These are phyloP conservation scores for Sebastes vulpes DNA, from an alignment of 2,797 vertebrate genomes.

Conservation along the genomic window DNA sequence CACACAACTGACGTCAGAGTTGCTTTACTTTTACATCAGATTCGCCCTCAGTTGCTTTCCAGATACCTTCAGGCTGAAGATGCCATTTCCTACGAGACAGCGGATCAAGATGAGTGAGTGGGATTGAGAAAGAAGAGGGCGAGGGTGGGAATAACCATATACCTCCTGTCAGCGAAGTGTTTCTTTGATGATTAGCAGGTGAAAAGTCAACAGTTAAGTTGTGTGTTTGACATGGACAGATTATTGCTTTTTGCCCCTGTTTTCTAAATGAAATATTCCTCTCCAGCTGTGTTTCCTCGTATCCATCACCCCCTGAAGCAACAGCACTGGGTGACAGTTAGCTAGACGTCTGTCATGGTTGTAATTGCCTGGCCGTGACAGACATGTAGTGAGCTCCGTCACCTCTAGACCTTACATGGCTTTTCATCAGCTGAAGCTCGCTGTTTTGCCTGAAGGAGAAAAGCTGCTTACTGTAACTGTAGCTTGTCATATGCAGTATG, in stretches of 20 bases:
- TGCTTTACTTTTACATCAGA: not conserved
- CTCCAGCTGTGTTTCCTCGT: not conserved
- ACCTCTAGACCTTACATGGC: not conserved
- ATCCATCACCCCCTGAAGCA: constrained; percentile 3
- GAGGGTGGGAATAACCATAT: not conserved
- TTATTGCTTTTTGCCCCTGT: not conserved
- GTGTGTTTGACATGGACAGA: not conserved
- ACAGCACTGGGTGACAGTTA: not conserved
- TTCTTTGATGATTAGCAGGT: not conserved
- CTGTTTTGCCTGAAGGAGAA: not conserved
- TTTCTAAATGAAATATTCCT: not conserved
- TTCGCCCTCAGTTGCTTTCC: not conserved
- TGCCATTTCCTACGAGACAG: not conserved
- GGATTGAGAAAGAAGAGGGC: not conserved
- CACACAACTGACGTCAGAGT: not conserved
- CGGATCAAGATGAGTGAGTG: not conserved
- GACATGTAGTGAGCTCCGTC: not conserved
- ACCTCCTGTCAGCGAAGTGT: not conserved
- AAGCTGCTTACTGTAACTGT: too few species aligned
- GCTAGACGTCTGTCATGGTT: not conserved
- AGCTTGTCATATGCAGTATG: not conserved
- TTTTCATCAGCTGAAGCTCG: not conserved
- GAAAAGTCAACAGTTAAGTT: not conserved
- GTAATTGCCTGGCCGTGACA: not conserved
- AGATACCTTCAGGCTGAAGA: not conserved